A percentile compares a stretch with the other conserved stretches of the same genome.
Conservation (phyloP, 2,888 invertebrate genomes). For the Caenorhabditis sp. region DNA sequence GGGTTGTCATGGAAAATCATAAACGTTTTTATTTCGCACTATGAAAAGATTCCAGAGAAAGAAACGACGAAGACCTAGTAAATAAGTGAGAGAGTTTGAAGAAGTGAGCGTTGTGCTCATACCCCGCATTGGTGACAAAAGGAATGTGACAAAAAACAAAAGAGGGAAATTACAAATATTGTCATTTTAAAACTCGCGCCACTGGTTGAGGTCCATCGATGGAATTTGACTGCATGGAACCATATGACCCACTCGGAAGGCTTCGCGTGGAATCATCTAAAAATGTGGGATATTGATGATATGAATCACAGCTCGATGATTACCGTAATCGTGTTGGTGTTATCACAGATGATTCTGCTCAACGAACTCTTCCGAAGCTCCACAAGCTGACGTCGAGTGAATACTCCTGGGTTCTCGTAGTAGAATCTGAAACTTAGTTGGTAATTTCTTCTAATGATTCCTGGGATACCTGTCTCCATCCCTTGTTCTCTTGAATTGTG, state of each 20-base stretch:
- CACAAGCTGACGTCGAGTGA: conserved; percentile 87
- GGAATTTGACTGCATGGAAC: conserved; percentile 81
- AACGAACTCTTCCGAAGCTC: conserved; percentile 92
- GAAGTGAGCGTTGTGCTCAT: conserved; percentile 52
- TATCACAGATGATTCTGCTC: conserved; percentile 92
- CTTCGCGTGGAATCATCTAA: conserved; percentile 80
- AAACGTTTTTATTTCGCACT: conserved; percentile 45
- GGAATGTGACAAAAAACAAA: conserved; percentile 49
- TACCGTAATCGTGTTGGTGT: conserved; percentile 88
- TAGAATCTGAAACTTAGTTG: conserved; percentile 83
- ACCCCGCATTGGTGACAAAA: conserved; percentile 59
- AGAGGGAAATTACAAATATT: conserved; percentile 10
- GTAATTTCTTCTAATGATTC: neutral
- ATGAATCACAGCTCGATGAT: neutral
- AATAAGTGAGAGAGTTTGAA: conserved; percentile 28
- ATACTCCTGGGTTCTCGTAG: conserved; percentile 84
- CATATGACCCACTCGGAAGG: conserved; percentile 80
- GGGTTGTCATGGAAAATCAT: conserved; percentile 41
- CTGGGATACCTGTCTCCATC: conserved; percentile 84
- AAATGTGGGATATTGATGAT: conserved; percentile 18
- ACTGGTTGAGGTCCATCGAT: conserved; percentile 80
- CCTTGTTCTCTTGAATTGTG: conserved; percentile 85
- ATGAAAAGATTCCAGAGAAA: conserved; percentile 35
- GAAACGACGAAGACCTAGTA: conserved; percentile 38
- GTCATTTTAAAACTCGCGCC: conserved; percentile 75